These are phyloP conservation scores for Psix sp. DNA, from an alignment of 1,140 invertebrate genomes.

Conservation along the genomic window DNA sequence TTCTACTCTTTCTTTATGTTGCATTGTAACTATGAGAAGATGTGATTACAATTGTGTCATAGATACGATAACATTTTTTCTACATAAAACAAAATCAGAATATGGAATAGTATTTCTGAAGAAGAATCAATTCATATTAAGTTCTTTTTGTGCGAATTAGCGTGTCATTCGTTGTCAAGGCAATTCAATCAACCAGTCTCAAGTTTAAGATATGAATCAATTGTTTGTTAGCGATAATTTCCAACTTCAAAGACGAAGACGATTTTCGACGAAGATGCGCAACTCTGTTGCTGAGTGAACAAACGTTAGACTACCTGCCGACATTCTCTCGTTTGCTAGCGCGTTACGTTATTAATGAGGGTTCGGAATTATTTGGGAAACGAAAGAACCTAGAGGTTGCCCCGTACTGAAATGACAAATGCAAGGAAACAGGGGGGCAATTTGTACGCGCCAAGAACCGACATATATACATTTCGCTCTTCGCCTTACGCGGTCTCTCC, in stretches of 20 bases:
- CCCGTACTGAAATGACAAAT: constrained; percentile 71
- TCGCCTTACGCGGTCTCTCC: constrained; percentile 43
- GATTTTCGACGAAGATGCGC: constrained; percentile 44
- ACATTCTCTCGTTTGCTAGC: constrained; percentile 63
- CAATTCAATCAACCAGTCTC: constrained; percentile 40
- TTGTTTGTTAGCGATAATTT: constrained; percentile 58
- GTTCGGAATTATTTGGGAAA: constrained; percentile 72
- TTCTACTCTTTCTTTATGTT: too few relatives aligned
- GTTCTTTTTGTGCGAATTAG: constrained; percentile 30
- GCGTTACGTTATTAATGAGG: constrained; percentile 72
- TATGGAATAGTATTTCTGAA: constrained; percentile 15
- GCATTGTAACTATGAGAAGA: too few relatives aligned
- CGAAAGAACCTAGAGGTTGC: constrained; percentile 70
- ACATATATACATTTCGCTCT: constrained; percentile 63
- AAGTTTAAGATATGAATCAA: constrained; percentile 56
- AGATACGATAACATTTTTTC: constrained; percentile 1
- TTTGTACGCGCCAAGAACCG: constrained; percentile 69
- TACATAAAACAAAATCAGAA: constrained; percentile 7
- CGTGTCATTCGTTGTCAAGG: constrained; percentile 48
- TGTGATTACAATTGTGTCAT: too few relatives aligned
- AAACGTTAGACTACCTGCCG: constrained; percentile 58
- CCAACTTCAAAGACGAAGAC: constrained; percentile 53
- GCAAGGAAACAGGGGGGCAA: constrained; percentile 71
- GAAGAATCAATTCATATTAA: constrained; percentile 24
- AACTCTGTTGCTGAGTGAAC: constrained; percentile 48